Conservation (phyloP, 1,140 invertebrate species). For the Solenopsis fugax region DNA sequence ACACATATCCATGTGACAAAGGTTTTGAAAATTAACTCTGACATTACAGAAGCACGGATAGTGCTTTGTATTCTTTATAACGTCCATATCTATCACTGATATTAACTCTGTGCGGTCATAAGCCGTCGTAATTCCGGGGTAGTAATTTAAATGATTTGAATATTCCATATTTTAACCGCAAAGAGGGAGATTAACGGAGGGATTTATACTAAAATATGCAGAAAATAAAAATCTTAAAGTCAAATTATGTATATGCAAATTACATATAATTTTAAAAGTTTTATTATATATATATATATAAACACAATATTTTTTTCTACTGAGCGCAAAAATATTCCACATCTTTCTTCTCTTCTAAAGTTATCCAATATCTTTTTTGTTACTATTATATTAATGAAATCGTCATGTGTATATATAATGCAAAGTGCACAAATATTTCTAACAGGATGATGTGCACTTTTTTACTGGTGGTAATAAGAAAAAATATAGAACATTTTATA, state of each 20-base stretch:
- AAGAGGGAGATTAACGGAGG: neutral
- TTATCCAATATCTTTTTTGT: neutral
- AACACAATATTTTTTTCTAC: neutral
- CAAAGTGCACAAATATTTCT: neutral
- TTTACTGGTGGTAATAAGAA: neutral
- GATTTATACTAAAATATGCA: neutral
- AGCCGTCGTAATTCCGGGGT: neutral
- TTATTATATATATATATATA: neutral
- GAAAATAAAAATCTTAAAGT: slow-evolving; percentile 7
- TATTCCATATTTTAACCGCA: neutral
- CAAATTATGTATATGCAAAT: neutral
- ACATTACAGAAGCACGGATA: neutral
- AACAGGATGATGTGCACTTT: neutral
- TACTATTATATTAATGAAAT: slow-evolving; percentile 16
- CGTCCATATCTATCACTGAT: neutral
- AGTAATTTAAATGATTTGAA: neutral
- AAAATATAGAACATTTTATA: neutral
- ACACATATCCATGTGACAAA: neutral
- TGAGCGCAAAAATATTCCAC: neutral
- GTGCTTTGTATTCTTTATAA: neutral
- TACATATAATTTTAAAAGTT: neutral
- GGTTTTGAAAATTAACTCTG: slow-evolving; percentile 23
- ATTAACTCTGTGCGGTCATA: neutral
- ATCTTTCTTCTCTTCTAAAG: neutral
- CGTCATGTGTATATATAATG: neutral